Percentiles rank a stretch among this genome's conserved stretches.
These are phyloP conservation scores for Andrena flavipes DNA, from an alignment of 2,888 invertebrate genomes.

Conservation along the genomic window DNA sequence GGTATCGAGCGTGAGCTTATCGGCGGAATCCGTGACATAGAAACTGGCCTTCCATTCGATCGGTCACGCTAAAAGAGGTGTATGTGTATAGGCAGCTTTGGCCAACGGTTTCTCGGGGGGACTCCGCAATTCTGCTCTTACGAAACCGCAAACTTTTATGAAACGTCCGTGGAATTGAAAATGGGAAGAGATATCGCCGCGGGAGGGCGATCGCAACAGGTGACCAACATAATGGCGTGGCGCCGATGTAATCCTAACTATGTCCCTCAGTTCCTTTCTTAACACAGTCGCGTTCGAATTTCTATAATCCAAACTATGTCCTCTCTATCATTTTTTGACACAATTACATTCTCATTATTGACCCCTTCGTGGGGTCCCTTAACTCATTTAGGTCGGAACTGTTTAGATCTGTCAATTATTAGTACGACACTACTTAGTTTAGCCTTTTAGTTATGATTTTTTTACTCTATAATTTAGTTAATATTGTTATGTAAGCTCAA, in stretches of 20 bases:
- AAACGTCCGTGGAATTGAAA: slow-evolving; percentile 49
- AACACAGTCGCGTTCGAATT: neutral
- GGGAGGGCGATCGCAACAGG: neutral
- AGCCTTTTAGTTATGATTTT: no score
- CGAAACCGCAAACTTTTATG: slow-evolving; percentile 40
- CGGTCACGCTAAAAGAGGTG: slow-evolving; percentile 26
- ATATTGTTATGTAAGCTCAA: no score
- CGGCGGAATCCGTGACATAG: slow-evolving; percentile 38
- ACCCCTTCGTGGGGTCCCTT: no score
- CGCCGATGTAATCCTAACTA: no score
- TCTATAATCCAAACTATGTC: neutral
- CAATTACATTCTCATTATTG: no score
- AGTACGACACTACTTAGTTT: no score
- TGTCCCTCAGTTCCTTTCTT: neutral
- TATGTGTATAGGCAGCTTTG: neutral
- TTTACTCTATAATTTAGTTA: no score
- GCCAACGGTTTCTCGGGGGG: slow-evolving; percentile 26
- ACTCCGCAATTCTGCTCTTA: slow-evolving; percentile 36
- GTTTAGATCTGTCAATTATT: no score
- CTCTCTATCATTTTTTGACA: no score
- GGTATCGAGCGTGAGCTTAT: slow-evolving; percentile 41
- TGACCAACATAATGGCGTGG: slow-evolving; percentile 19
- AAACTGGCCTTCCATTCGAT: slow-evolving; percentile 25
- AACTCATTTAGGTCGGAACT: no score
- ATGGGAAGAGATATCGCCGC: slow-evolving; percentile 25